Base-by-base conservation (phyloP, 2,888 invertebrate species). In the Hemistola chrysoprasaria region DNA sequence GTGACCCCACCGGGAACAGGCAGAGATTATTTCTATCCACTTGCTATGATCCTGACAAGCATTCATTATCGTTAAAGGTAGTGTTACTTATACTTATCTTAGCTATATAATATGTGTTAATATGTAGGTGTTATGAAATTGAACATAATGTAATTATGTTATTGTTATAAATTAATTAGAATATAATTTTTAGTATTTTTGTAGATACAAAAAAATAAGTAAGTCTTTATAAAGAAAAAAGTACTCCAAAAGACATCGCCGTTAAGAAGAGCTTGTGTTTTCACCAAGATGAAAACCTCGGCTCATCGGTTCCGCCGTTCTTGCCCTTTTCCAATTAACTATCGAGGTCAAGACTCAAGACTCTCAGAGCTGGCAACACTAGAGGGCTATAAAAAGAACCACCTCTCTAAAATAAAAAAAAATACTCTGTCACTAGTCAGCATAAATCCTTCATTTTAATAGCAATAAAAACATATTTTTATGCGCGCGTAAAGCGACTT, bases 241-340 rank as follows among this genome's bases (percentile, higher is more conserved):
- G n/a, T 16, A 4, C 16, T 16, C 3, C 2, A 3, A 16, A 16
- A 24, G 22, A 26, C 8, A 22, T 10, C 11, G n/a, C n/a, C n/a
- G n/a, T 22, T n/a, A 33, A 41, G 32, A 3, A 30, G 34, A 38
- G 38, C 38, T 38, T 43, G 2, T 16, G n/a, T n/a, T n/a, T 43
- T 38, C 22, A 29, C 2, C 11, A 21, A 24, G 29, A 31, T 30
- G 11, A 11, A 28, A 26, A 34, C 24, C 25, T 34, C 37, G 22
- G 2, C 43, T 43, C 43, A 44, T 44, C 43, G 43, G 43, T 30
- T 34, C 34, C 43, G 22, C 43, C 34, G 34, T 43, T 39, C 43
- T 44, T 35, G 43, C 45, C 50, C 48, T 39, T 52, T 52, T 50
- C 52, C 54, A 55, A 55, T 55, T 55, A 52, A 48, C 36, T 50